Conservation (phyloP, 1,140 invertebrate species). For the Macrocentrus cingulum region DNA sequence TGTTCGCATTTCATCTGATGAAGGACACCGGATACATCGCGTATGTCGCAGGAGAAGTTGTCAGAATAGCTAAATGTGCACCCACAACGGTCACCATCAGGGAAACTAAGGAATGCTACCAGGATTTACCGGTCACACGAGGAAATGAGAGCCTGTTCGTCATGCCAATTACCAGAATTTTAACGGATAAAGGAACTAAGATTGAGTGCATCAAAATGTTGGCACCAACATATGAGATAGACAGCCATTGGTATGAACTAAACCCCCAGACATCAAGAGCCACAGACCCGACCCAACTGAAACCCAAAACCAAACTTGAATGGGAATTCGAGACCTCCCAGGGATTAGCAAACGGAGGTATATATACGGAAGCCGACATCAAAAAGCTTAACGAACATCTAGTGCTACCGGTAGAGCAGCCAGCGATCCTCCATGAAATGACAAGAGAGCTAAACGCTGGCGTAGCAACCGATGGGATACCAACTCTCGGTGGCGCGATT, state of each 20-base stretch:
- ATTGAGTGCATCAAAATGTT: conserved; percentile 6
- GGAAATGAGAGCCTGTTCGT: background rate
- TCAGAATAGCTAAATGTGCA: conserved; percentile 26
- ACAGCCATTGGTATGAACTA: conserved; percentile 3
- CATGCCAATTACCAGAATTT: conserved; percentile 14
- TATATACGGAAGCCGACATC: too few relatives aligned
- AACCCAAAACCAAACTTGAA: background rate
- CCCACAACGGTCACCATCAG: background rate
- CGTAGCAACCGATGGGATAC: too few relatives aligned
- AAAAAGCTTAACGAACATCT: too few relatives aligned
- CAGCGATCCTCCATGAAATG: too few relatives aligned
- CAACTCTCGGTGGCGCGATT: too few relatives aligned
- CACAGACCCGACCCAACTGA: background rate
- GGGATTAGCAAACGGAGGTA: background rate
- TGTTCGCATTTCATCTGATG: conserved; percentile 29
- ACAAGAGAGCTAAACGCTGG: too few relatives aligned
- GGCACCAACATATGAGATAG: background rate
- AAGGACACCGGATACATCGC: conserved; percentile 28
- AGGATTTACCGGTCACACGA: background rate
- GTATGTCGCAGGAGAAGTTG: conserved; percentile 18
- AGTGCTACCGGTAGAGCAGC: too few relatives aligned
- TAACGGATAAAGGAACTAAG: background rate
- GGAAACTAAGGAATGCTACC: background rate
- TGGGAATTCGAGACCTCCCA: background rate
- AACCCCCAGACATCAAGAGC: background rate